phyloP scores from a whole-genome alignment of 2,888 invertebrate species.

The Stratiomys singularior region DNA sequence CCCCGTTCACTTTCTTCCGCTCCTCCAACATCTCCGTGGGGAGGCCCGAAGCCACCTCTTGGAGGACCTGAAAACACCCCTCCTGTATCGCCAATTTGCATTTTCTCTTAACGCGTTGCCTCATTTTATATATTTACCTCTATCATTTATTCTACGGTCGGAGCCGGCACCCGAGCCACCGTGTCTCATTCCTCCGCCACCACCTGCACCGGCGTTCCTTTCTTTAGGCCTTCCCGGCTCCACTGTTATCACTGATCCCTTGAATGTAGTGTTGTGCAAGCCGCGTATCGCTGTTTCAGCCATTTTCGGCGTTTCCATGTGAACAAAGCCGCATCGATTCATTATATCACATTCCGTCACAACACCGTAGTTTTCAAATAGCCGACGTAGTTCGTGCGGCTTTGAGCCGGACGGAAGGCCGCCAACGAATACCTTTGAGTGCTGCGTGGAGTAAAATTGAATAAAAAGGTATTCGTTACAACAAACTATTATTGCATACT shows the following conservation, averaged over 20 bases:
- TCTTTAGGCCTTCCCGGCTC: constrained; percentile 85
- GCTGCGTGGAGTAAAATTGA: constrained; percentile 63
- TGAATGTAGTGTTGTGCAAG: constrained; percentile 83
- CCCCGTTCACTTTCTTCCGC: too few species aligned
- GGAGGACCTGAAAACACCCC: too few species aligned
- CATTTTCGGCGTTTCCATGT: constrained; percentile 85
- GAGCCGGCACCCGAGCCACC: constrained; percentile 56
- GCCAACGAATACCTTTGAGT: constrained; percentile 93
- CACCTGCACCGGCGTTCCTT: constrained; percentile 69
- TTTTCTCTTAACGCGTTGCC: too few species aligned
- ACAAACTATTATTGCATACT: neutral
- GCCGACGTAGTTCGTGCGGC: constrained; percentile 80
- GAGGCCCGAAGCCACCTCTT: too few species aligned
- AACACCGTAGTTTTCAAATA: constrained; percentile 87
- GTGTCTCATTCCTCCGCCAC: constrained; percentile 58
- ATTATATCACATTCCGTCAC: constrained; percentile 95
- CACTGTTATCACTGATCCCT: constrained; percentile 85
- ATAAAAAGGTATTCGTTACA: neutral
- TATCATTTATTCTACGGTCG: neutral
- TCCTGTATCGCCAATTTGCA: too few species aligned
- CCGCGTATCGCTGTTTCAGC: constrained; percentile 84
- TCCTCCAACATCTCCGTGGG: neutral
- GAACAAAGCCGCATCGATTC: constrained; percentile 94
- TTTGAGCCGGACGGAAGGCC: constrained; percentile 88
- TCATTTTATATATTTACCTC: constrained; percentile 2